Percentiles rank a stretch among this genome's conserved stretches.
These are phyloP conservation scores for Crepidodera aurea DNA, from an alignment of 2,888 invertebrate species.

Conservation along the genomic window DNA sequence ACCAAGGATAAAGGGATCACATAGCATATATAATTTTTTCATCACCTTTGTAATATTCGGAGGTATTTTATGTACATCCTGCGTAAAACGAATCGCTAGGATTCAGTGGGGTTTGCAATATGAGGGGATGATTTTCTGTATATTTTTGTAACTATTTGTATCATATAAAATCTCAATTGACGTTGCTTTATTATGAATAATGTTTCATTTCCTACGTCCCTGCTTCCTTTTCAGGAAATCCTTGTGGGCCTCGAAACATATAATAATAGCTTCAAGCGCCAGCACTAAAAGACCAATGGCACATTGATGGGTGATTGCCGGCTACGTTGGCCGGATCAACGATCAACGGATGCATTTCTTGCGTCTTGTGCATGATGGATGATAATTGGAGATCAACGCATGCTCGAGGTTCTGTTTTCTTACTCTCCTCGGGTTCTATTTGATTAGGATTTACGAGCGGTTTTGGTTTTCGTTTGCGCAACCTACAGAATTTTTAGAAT, in stretches of 20 bases:
- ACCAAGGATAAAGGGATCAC: constrained; percentile 41
- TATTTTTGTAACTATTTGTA: constrained; percentile 10
- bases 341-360: constrained; percentile 12
- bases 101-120: constrained; percentile 26
- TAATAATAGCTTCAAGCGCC: not conserved
- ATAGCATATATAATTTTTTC: constrained; percentile 46
- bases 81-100: constrained; percentile 39
- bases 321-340: not conserved
- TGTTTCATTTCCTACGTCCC: too few relatives aligned
- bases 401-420: constrained; percentile 11
- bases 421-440: not conserved
- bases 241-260: too few relatives aligned
- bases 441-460: constrained; percentile 18
- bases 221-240: too few relatives aligned
- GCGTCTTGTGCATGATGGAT: constrained; percentile 17
- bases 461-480: constrained; percentile 4
- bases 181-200: too few relatives aligned
- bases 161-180: too few relatives aligned
- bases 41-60: constrained; percentile 20
- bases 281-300: constrained; percentile 11
- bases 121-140: not conserved
- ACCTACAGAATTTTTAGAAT: not conserved
- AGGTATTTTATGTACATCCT: constrained; percentile 30
- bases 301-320: constrained; percentile 5
- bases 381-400: constrained; percentile 20